Evolutionary conservation across 1,140 invertebrate genomes (phyloP).

Genomic region (Pogonognathellus flavescens): DNA sequence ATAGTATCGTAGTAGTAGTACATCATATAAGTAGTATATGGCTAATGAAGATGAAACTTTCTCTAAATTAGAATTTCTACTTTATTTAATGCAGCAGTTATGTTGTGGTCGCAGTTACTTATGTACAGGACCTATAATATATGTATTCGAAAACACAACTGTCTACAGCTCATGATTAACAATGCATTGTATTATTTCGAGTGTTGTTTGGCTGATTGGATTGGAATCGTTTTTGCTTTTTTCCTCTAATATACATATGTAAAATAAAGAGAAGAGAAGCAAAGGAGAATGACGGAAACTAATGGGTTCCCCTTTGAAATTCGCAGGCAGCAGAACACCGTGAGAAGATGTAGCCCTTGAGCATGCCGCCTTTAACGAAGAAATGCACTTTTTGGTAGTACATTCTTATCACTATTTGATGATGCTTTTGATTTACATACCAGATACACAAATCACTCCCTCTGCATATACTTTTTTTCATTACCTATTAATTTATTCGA

Average conservation of each 20-base stretch:
- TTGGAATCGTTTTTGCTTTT: conserved; percentile 20
- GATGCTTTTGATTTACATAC: conserved; percentile 58
- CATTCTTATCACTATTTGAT: conserved; percentile 57
- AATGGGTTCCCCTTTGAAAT: conserved; percentile 57
- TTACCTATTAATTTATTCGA: conserved; percentile 49
- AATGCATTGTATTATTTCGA: conserved; percentile 9
- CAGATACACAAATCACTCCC: conserved; percentile 50
- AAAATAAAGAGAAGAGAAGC: background rate
- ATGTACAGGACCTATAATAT: background rate
- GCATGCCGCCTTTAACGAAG: conserved; percentile 60
- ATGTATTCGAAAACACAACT: conserved; percentile 12
- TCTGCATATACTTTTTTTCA: conserved; percentile 10
- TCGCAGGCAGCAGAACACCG: conserved; percentile 63
- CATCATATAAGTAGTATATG: conserved; percentile 3
- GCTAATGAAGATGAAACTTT: conserved; percentile 29
- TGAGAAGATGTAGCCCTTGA: conserved; percentile 64
- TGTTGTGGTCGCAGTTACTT: conserved; percentile 28
- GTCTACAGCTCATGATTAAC: conserved; percentile 31
- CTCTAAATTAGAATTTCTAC: conserved; percentile 38
- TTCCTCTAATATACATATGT: background rate
- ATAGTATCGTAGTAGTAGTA: background rate
- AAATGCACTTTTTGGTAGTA: conserved; percentile 60
- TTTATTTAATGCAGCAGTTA: conserved; percentile 7
- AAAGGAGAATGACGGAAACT: conserved; percentile 42
- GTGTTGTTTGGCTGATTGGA: conserved; percentile 30